phyloP scores from a whole-genome alignment of 2,113 vertebrate species.

The Cebidichthys violaceus region DNA sequence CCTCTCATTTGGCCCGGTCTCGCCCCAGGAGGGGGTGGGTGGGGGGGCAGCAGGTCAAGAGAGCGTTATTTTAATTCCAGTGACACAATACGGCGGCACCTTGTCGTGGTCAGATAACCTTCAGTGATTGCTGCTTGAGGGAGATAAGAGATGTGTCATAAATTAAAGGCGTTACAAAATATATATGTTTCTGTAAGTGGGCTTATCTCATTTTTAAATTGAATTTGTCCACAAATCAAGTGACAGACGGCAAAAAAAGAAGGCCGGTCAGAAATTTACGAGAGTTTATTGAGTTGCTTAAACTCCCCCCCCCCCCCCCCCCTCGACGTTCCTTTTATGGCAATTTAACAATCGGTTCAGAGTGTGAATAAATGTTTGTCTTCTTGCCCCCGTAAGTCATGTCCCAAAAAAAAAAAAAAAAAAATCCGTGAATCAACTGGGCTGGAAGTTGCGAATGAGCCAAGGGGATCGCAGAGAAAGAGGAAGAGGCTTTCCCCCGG shows the following conservation, averaged over 20 bases:
- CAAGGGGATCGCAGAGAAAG: constrained; percentile 41
- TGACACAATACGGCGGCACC: constrained; percentile 41
- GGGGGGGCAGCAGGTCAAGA: constrained; percentile 56
- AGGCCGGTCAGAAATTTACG: not conserved
- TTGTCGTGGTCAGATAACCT: constrained; percentile 63
- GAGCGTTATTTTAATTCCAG: constrained; percentile 62
- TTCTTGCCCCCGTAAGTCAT: constrained; percentile 61
- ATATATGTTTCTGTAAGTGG: not conserved
- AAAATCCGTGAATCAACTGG: constrained; percentile 62
- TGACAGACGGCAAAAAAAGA: constrained; percentile 4
- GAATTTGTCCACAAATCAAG: constrained; percentile 9
- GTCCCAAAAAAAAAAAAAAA: too few relatives aligned
- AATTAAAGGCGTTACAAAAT: constrained; percentile 54
- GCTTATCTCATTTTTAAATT: constrained; percentile 30
- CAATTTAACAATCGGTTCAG: constrained; percentile 51
- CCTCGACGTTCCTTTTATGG: constrained; percentile 16
- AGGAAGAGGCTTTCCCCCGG: constrained; percentile 69
- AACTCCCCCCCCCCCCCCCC: constrained; percentile 30
- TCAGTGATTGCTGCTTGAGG: constrained; percentile 54
- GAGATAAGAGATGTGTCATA: constrained; percentile 64
- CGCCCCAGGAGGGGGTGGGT: constrained; percentile 5
- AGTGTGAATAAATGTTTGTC: constrained; percentile 73
- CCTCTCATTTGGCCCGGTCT: not conserved
- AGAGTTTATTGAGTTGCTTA: constrained; percentile 27
- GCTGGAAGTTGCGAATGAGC: constrained; percentile 65